A percentile compares a stretch with the other conserved stretches of the same genome.
Evolutionary conservation across 2,113 vertebrate species (phyloP).

Genomic region (Pterocles gutturalis): DNA sequence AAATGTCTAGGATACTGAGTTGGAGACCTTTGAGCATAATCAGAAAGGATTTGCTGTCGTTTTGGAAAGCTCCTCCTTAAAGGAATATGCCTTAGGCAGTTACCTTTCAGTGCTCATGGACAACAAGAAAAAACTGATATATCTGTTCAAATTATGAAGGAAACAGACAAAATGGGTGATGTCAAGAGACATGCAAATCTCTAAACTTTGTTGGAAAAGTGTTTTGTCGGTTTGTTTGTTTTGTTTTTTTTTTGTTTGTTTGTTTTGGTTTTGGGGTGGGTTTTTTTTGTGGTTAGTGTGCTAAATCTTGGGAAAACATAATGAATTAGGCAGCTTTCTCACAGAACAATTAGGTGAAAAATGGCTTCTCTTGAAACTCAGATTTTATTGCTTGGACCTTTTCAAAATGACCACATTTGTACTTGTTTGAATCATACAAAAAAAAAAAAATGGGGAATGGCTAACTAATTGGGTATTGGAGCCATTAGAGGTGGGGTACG

Average conservation of each 20-base stretch:
- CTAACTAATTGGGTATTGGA: not conserved
- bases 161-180: not conserved
- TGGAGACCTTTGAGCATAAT: not conserved
- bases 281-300: not conserved
- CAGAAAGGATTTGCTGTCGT: conserved; percentile 46
- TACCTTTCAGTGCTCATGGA: not conserved
- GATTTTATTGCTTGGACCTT: not conserved
- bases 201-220: not conserved
- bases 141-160: not conserved
- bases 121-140: not conserved
- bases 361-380: not conserved
- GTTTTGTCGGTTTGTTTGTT: not conserved
- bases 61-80: conserved; percentile 22
- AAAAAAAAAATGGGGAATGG: accelerated
- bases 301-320: not conserved
- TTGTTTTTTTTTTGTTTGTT: not conserved
- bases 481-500: too few species aligned
- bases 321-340: not conserved
- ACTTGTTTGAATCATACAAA: not conserved
- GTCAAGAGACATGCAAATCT: not conserved
- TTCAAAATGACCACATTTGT: not conserved
- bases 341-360: not conserved
- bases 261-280: too few species aligned
- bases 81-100: not conserved
- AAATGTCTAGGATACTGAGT: not conserved